A percentile compares a stretch with the other conserved stretches of the same genome.
phyloP scores from a whole-genome alignment of 2,888 invertebrate genomes.

The Listrodromus nycthemerus region DNA sequence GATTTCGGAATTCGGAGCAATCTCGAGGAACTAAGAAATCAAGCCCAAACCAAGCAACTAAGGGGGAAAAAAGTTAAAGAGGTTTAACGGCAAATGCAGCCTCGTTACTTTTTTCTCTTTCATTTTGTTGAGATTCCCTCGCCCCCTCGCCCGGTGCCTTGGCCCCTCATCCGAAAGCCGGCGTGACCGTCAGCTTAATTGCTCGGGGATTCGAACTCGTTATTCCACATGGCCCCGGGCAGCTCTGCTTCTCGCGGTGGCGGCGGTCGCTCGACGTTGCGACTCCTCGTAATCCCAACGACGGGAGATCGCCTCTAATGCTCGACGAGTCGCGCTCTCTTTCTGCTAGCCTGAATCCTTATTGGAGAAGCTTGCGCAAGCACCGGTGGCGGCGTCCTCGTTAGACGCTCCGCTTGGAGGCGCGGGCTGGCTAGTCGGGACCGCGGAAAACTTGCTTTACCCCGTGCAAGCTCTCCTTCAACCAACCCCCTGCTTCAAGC shows the following conservation, averaged over 20 bases:
- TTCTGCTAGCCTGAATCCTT: slow-evolving; percentile 64
- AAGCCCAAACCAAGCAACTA: too few species aligned
- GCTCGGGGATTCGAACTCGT: slow-evolving; percentile 81
- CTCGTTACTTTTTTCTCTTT: slow-evolving; percentile 24
- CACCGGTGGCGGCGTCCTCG: slow-evolving; percentile 57
- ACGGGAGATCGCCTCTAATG: slow-evolving; percentile 65
- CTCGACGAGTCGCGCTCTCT: slow-evolving; percentile 63
- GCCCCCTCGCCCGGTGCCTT: slow-evolving; percentile 39
- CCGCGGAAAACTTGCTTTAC: slow-evolving; percentile 64
- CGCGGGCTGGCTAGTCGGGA: slow-evolving; percentile 39
- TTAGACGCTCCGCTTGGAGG: slow-evolving; percentile 30
- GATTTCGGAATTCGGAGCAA: slow-evolving; percentile 42
- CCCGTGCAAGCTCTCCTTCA: slow-evolving; percentile 44
- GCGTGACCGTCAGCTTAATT: slow-evolving; percentile 79
- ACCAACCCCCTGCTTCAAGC: too few species aligned
- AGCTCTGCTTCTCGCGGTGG: slow-evolving; percentile 51
- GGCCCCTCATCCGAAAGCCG: slow-evolving; percentile 67
- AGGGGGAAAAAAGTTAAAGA: slow-evolving; percentile 1
- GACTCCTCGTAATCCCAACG: slow-evolving; percentile 71
- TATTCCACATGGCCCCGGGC: slow-evolving; percentile 75
- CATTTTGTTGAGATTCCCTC: slow-evolving; percentile 35
- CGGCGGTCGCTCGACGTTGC: slow-evolving; percentile 49
- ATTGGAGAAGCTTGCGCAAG: slow-evolving; percentile 53
- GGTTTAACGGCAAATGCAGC: not conserved
- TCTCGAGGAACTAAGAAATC: slow-evolving; percentile 23